Evolutionary conservation across 2,113 vertebrate species (phyloP), one percentile per base, ranked within the genome.

Genomic region (Lontra canadensis): DNA sequence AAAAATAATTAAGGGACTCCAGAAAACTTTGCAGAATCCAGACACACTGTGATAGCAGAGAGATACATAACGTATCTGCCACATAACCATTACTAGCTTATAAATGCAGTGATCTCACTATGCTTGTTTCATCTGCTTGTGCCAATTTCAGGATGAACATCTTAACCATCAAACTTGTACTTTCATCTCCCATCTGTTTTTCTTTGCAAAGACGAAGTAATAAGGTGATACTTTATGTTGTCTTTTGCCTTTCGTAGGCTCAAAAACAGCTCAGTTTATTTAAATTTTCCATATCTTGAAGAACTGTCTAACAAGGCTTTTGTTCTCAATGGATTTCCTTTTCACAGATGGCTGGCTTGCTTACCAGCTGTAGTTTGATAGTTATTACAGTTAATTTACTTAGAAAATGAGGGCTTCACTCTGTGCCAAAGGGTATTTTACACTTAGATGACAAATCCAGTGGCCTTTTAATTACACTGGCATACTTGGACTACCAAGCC

Each of bases 361-460:
- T 97, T 97, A 95, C 91, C 95, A 98, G 96, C 93, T 98, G 97
- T 94, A 97, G 73, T 97, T 98, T 98, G 91, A 97, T 98, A 97
- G 98, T 97, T 98, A 98, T 95, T 96, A 96, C 96, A 98, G 94
- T 98, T 98, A 98, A 98, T 98, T 98, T 98, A 90, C 20, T 52
- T 97, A 97, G 97, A 97, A 98, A 98, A 98, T 97, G 88, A 98
- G 97, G 86, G 71, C 86, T 98, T 98, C 94, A 91, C 52, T 91
- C 92, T 96, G 90, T 71, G 63, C 84, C 89, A 89, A 96, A 97
- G 76, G 73, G 55, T 96, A 97, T 98, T 98, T 98, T 98, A 98
- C 90, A 98, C 90, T 88, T 97, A 92, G 80, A 87, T 97, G 96
- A 95, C 95, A 98, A 98, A 97, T 94, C 86, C 95, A 98, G 74